Evolutionary conservation across 2,888 invertebrate genomes (phyloP), one percentile per base, ranked within the genome.

Genomic region (Blera fallax): DNA sequence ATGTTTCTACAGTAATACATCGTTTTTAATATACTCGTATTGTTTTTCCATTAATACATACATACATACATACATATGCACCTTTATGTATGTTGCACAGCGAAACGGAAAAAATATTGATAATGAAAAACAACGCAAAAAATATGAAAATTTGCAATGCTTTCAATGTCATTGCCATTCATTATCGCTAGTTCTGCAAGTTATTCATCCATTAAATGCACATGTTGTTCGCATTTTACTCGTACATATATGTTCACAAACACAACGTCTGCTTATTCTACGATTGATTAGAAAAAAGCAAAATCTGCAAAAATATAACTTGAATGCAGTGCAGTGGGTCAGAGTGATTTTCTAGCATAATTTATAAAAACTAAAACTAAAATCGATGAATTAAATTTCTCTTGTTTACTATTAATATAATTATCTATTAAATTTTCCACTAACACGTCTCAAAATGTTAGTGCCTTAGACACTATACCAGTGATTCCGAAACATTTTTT

Each of bases 111-210:
- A 21, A 48, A 21, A 48, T 43, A 43, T 43, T 43, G 43, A 43
- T 21, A 21, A 48, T 11, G 4, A 24, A 43, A 16, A 14, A 62
- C 16, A 27, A 10, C 18, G 21, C 43, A 16, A 40, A 10, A 21
- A 37, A n/a, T 21, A 40, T 43, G 14, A 62, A 62, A 62, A 16
- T 14, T 14, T 43, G n/a, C 60, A 24, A 24, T 18, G 21, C 8
- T 27, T 27, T n/a, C 60, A 64, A 48, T 18, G 64, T 64, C 43
- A 48, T 32, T 64, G 60, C 24, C 43, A 60, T 60, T 43, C 60
- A 60, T 60, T 60, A 60, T 60, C 27, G 60, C 60, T 29, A 29
- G 29, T 21, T 16, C 45, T 32, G 45, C 32, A 48, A 24, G 6
- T 48, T 29, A 2, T 60, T 18, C 24, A n/a, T 43, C 24, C 14